These are phyloP conservation scores for Mastacembelus armatus DNA, from an alignment of 2,797 vertebrate genomes.

Conservation along the genomic window DNA sequence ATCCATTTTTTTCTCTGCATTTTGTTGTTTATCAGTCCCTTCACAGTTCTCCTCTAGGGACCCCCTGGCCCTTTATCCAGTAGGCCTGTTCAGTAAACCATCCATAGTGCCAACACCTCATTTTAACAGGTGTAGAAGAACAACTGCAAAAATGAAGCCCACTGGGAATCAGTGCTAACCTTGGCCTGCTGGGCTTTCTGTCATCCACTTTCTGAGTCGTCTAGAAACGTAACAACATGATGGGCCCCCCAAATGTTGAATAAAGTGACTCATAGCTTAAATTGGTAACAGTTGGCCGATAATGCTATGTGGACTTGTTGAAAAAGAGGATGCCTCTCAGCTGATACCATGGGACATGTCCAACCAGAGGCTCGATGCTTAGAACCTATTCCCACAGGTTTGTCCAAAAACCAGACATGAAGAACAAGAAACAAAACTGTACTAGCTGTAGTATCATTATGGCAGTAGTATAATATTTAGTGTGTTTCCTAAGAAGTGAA, in stretches of 20 bases:
- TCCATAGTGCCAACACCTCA: no score
- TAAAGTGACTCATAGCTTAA: background rate
- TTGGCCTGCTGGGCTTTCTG: background rate
- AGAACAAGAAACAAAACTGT: background rate
- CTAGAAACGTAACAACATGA: background rate
- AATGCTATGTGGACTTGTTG: background rate
- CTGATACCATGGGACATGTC: background rate
- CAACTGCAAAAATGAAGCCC: background rate
- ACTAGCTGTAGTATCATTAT: background rate
- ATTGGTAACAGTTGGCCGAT: background rate
- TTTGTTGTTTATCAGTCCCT: no score
- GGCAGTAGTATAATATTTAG: background rate
- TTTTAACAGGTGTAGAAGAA: background rate
- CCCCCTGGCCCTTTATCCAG: no score
- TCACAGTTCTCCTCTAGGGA: no score
- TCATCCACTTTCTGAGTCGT: background rate
- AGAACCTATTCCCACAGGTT: background rate
- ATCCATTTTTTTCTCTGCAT: no score
- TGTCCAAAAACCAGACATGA: background rate
- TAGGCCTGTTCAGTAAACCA: no score
- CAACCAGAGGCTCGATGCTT: background rate
- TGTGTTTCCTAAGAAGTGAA: background rate
- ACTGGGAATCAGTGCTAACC: background rate
- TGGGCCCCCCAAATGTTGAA: background rate
- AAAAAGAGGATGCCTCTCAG: background rate